Percentiles rank a stretch among this genome's conserved stretches.
phyloP scores from a whole-genome alignment of 2,888 invertebrate species.

The Orthosia gracilis region DNA sequence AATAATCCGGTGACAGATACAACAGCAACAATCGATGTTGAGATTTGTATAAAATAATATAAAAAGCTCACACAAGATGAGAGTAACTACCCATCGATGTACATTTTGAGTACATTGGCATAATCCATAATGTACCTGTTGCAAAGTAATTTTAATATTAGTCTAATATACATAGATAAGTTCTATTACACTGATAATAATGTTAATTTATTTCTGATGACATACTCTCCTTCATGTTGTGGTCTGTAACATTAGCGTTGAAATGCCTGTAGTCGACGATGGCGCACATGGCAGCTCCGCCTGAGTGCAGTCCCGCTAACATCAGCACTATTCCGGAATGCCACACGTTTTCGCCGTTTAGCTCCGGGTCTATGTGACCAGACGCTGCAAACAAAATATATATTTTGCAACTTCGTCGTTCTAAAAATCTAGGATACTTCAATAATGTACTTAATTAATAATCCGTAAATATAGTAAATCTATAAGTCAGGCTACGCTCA shows the following conservation, averaged over 20 bases:
- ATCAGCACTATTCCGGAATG: slow-evolving; percentile 79
- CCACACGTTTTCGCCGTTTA: slow-evolving; percentile 84
- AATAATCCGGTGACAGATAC: not conserved
- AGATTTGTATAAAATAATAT: not conserved
- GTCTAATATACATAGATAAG: not conserved
- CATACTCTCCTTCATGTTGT: slow-evolving; percentile 79
- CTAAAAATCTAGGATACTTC: not conserved
- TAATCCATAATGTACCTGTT: slow-evolving; percentile 84
- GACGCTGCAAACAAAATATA: slow-evolving; percentile 73
- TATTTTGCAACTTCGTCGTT: not conserved
- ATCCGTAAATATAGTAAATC: too few relatives aligned
- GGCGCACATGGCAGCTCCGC: slow-evolving; percentile 80
- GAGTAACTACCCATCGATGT: slow-evolving; percentile 77
- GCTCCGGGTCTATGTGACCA: slow-evolving; percentile 83
- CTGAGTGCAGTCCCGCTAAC: slow-evolving; percentile 74
- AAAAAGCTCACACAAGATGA: slow-evolving; percentile 81
- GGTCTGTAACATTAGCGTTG: slow-evolving; percentile 58
- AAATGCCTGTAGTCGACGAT: slow-evolving; percentile 77
- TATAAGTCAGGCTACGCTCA: too few relatives aligned
- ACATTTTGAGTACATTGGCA: slow-evolving; percentile 87
- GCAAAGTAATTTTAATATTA: slow-evolving; percentile 16
- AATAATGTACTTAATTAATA: too few relatives aligned
- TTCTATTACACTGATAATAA: not conserved
- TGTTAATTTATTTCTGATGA: not conserved
- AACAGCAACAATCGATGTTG: not conserved